Evolutionary conservation across 2,113 vertebrate genomes (phyloP).

Genomic region (Periophthalmus modestus): DNA sequence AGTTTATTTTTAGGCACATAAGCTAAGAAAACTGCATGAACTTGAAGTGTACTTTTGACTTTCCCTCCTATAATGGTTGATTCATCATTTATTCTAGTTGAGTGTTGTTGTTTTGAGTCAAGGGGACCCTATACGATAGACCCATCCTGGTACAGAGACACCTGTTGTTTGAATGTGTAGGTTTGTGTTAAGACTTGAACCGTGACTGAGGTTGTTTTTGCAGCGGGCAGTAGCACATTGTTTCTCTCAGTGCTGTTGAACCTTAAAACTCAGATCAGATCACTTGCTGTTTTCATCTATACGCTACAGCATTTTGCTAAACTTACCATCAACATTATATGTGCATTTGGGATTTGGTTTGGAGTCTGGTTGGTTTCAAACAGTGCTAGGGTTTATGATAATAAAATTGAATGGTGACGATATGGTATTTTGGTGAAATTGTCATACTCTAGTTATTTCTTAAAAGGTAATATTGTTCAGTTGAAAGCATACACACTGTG

Average conservation of each 20-base stretch:
- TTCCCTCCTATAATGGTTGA: constrained; percentile 44
- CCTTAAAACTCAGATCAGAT: constrained; percentile 44
- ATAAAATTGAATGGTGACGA: not conserved
- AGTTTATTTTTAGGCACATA: constrained; percentile 51
- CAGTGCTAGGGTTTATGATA: too few species aligned
- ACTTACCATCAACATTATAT: not conserved
- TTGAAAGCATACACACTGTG: too few species aligned
- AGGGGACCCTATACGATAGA: constrained; percentile 18
- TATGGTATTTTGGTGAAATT: not conserved
- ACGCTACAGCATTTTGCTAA: not conserved
- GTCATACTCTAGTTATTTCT: too few species aligned
- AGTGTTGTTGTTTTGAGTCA: constrained; percentile 25
- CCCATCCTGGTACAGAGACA: constrained; percentile 32
- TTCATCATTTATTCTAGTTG: constrained; percentile 31
- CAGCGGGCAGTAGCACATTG: constrained; percentile 36
- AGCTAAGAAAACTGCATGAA: constrained; percentile 30
- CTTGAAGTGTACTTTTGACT: constrained; percentile 29
- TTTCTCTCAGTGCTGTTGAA: constrained; percentile 27
- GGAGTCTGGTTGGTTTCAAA: not conserved
- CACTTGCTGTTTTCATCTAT: not conserved
- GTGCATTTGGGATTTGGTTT: not conserved
- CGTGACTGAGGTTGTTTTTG: constrained; percentile 51
- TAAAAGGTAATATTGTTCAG: too few species aligned
- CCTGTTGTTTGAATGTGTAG: constrained; percentile 52
- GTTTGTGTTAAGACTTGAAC: constrained; percentile 51